phyloP scores from a whole-genome alignment of 2,113 vertebrate species.

The Petrocephalus zakoni region DNA sequence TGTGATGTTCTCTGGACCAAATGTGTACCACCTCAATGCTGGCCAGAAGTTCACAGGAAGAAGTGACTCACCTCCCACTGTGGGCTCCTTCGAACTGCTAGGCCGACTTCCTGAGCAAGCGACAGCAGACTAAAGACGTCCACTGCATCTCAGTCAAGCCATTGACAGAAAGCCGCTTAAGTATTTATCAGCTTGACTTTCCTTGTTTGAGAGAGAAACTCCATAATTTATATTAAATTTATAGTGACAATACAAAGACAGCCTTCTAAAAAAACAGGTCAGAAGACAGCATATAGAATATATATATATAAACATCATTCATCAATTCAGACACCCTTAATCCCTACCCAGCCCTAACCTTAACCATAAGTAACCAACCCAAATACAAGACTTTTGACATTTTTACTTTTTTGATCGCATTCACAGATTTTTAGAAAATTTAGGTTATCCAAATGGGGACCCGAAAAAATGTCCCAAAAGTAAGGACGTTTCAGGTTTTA shows the following conservation, averaged over 20 bases:
- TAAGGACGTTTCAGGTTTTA: no score
- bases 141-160: slow-evolving; percentile 44
- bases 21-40: not conserved
- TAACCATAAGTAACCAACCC: no score
- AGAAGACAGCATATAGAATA: not conserved
- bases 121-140: slow-evolving; percentile 46
- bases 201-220: not conserved
- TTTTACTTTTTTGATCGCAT: no score
- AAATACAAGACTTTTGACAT: no score
- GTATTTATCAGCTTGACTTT: not conserved
- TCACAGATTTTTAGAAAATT: no score
- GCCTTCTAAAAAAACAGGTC: not conserved
- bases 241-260: not conserved
- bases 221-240: not conserved
- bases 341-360: no score
- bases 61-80: not conserved
- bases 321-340: no score
- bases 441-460: no score
- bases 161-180: slow-evolving; percentile 38
- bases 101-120: not conserved
- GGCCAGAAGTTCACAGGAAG: not conserved
- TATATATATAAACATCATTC: no score
- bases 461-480: no score
- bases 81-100: not conserved
- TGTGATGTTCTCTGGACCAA: not conserved